Evolutionary conservation across 1,140 invertebrate species (phyloP).

Genomic region (Campodea augens): DNA sequence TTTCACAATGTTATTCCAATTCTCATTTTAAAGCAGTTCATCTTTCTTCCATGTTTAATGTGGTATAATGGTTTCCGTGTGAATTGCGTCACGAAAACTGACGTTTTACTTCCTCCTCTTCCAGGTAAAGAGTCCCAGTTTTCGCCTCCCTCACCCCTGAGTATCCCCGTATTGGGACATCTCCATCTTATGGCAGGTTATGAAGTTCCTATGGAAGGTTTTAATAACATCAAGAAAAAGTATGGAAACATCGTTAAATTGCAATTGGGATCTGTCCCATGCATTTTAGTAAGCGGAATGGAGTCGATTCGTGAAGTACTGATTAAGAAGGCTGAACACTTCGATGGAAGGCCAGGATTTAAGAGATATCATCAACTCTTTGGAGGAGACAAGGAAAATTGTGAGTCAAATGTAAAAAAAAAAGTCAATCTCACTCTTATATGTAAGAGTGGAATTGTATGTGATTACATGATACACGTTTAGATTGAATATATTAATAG

Average conservation of each 20-base stretch:
- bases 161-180: conserved; percentile 48
- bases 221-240: conserved; percentile 40
- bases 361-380: conserved; percentile 43
- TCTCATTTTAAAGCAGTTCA: too few relatives aligned
- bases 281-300: conserved; percentile 56
- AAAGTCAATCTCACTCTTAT: too few relatives aligned
- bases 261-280: conserved; percentile 43
- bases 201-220: conserved; percentile 48
- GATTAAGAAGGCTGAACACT: conserved; percentile 54
- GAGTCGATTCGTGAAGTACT: conserved; percentile 54
- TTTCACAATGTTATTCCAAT: too few relatives aligned
- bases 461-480: too few relatives aligned
- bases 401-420: too few relatives aligned
- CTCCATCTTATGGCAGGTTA: conserved; percentile 41
- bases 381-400: conserved; percentile 41
- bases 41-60: too few relatives aligned
- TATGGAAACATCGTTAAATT: conserved; percentile 60
- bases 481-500: too few relatives aligned
- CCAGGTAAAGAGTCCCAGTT: background rate
- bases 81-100: too few relatives aligned
- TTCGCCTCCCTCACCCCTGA: background rate
- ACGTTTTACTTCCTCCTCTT: background rate
- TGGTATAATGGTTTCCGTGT: too few relatives aligned
- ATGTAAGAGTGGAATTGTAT: too few relatives aligned
- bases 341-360: conserved; percentile 63